Conservation (phyloP, 2,888 invertebrate species). For the Stenolophus ochropezus region DNA sequence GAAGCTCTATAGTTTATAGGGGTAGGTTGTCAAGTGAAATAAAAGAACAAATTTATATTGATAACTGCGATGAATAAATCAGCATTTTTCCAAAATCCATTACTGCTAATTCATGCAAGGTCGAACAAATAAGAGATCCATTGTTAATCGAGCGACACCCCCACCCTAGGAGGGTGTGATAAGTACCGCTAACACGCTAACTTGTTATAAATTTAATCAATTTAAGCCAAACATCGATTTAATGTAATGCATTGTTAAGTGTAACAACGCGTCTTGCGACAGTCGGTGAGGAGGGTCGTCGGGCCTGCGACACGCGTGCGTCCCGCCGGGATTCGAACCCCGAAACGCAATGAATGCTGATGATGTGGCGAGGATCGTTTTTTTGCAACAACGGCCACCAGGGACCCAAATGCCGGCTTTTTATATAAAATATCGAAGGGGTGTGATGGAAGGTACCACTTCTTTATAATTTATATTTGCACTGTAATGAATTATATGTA, state of each 20-base stretch:
- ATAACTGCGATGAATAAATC: background rate
- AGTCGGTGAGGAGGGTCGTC: background rate
- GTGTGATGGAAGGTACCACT: background rate
- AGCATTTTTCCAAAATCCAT: conserved; percentile 7
- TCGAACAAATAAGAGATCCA: conserved; percentile 23
- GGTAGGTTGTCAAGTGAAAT: background rate
- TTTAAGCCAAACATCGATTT: conserved; percentile 58
- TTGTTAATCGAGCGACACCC: conserved; percentile 23
- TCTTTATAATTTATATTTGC: conserved; percentile 29
- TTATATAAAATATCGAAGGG: conserved; percentile 36
- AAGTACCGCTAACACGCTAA: conserved; percentile 40
- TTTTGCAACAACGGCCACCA: background rate
- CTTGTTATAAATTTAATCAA: conserved; percentile 58
- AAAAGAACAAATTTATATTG: background rate
- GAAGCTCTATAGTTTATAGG: background rate
- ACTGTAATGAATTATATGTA: conserved; percentile 17
- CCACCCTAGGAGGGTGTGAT: conserved; percentile 6
- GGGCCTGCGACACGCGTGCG: background rate
- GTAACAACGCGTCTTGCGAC: conserved; percentile 34
- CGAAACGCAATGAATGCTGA: conserved; percentile 58
- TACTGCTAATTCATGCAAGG: background rate
- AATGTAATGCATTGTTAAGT: conserved; percentile 55
- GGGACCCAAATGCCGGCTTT: conserved; percentile 5
- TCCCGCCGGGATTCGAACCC: conserved; percentile 53
- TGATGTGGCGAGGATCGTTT: conserved; percentile 43